Evolutionary conservation across 2,888 invertebrate species (phyloP).

Genomic region (Troglohyphantes excavatus): DNA sequence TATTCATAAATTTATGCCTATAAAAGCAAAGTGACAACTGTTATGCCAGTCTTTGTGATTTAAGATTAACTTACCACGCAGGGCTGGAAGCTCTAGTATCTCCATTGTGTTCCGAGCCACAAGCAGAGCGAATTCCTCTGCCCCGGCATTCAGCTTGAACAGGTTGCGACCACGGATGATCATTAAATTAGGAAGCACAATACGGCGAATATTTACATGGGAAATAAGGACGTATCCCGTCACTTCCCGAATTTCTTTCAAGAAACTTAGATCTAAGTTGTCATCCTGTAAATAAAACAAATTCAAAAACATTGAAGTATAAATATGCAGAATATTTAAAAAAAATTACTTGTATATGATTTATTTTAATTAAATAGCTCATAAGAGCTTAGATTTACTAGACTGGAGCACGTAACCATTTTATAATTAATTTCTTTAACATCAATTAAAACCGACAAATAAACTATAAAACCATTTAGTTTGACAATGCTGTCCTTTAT

Average conservation of each 20-base stretch:
- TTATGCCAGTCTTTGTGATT: neutral
- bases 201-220: constrained; percentile 91
- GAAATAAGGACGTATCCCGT: constrained; percentile 98
- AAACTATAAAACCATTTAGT: too few species aligned
- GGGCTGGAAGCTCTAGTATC: constrained; percentile 92
- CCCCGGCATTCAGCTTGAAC: constrained; percentile 91
- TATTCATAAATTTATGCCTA: neutral
- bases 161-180: constrained; percentile 96
- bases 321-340: too few species aligned
- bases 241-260: constrained; percentile 94
- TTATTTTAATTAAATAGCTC: too few species aligned
- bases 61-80: constrained; percentile 86
- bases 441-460: too few species aligned
- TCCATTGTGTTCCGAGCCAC: constrained; percentile 93
- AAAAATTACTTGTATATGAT: too few species aligned
- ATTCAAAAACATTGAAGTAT: too few species aligned
- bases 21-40: neutral
- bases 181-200: constrained; percentile 93
- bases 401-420: too few species aligned
- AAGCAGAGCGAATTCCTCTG: constrained; percentile 92
- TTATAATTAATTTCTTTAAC: too few species aligned
- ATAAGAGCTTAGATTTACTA: too few species aligned
- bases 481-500: too few species aligned
- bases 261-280: constrained; percentile 92
- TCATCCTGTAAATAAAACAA: constrained; percentile 84